Conservation (phyloP, 2,888 invertebrate genomes). For the Pandemis cinnamomeana region DNA sequence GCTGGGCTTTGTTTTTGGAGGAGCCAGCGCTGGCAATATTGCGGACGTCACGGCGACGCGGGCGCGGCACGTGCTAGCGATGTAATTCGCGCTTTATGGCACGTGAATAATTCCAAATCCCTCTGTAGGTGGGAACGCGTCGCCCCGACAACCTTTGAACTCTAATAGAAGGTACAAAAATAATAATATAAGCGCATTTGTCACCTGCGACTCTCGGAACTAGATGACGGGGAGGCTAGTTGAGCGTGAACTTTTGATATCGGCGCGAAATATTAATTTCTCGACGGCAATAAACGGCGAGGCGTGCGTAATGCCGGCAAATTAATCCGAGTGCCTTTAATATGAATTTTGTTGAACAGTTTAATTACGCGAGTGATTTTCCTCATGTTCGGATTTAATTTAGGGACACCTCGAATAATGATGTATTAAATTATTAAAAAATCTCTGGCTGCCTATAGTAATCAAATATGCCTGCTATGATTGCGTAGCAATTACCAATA, state of each 20-base stretch:
- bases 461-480: slow-evolving; percentile 48
- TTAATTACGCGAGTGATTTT: slow-evolving; percentile 71
- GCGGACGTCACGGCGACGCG: slow-evolving; percentile 57
- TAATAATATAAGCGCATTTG: slow-evolving; percentile 81
- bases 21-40: slow-evolving; percentile 64
- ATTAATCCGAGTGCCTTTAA: slow-evolving; percentile 80
- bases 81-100: slow-evolving; percentile 81
- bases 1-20: slow-evolving; percentile 61
- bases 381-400: slow-evolving; percentile 55
- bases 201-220: slow-evolving; percentile 79
- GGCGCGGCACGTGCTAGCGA: slow-evolving; percentile 67
- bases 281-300: slow-evolving; percentile 77
- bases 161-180: slow-evolving; percentile 70
- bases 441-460: slow-evolving; percentile 18
- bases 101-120: slow-evolving; percentile 81
- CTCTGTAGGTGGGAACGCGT: slow-evolving; percentile 50
- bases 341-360: slow-evolving; percentile 74
- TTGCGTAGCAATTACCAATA: slow-evolving; percentile 76
- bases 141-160: slow-evolving; percentile 79
- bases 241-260: slow-evolving; percentile 84
- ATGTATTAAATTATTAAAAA: slow-evolving; percentile 1
- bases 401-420: slow-evolving; percentile 6
- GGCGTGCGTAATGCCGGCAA: slow-evolving; percentile 80
- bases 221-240: slow-evolving; percentile 76
- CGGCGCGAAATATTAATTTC: slow-evolving; percentile 83